A percentile compares a stretch with the other conserved stretches of the same genome.
These are phyloP conservation scores for Antheraea assamensis DNA, from an alignment of 2,888 invertebrate genomes.

Conservation along the genomic window DNA sequence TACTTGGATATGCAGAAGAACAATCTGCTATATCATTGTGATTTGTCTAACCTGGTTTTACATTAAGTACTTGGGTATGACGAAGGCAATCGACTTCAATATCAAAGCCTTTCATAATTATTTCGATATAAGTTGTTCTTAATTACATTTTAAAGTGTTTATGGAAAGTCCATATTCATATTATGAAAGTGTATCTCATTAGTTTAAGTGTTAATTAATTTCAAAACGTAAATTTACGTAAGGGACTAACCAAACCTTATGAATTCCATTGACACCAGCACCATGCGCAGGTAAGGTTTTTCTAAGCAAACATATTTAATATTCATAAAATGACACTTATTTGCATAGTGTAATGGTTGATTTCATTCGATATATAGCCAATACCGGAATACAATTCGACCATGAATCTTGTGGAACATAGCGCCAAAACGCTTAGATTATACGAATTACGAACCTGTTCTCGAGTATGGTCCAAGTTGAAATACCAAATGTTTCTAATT, in stretches of 20 bases:
- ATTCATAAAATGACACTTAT: neutral
- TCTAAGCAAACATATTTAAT: neutral
- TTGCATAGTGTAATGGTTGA: constrained; percentile 13
- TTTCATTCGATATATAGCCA: constrained; percentile 15
- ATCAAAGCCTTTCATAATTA: constrained; percentile 7
- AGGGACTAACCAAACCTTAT: neutral
- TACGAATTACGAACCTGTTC: neutral
- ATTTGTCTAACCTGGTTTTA: neutral
- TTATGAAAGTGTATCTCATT: constrained; percentile 5
- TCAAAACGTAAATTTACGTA: neutral
- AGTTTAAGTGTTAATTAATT: neutral
- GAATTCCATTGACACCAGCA: neutral
- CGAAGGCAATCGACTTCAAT: neutral
- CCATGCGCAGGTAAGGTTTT: neutral
- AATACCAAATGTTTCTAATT: neutral
- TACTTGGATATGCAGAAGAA: too few species aligned
- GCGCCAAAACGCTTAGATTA: neutral
- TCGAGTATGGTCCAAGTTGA: neutral
- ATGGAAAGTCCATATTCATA: neutral
- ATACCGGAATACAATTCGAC: constrained; percentile 23
- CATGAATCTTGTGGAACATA: constrained; percentile 13
- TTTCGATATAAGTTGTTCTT: constrained; percentile 4
- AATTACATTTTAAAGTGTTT: constrained; percentile 1
- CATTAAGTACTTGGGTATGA: neutral
- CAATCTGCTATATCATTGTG: too few species aligned